phyloP scores from a whole-genome alignment of 2,113 vertebrate genomes.

The Chlorocebus sabaeus region DNA sequence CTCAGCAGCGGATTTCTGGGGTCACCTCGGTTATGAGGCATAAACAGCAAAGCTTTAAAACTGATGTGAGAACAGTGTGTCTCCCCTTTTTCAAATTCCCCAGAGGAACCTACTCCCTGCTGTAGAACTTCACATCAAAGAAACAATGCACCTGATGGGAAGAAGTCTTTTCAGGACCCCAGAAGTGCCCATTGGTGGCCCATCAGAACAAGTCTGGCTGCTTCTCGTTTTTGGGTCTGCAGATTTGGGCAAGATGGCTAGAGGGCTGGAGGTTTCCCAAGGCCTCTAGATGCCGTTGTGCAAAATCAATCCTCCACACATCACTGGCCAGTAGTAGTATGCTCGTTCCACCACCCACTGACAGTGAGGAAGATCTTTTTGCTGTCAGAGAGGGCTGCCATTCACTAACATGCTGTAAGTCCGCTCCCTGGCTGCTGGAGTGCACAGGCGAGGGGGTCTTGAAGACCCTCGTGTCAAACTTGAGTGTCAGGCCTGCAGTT shows the following conservation, averaged over 20 bases:
- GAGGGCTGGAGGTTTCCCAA: constrained; percentile 80
- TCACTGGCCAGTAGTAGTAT: constrained; percentile 81
- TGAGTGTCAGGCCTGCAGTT: not conserved
- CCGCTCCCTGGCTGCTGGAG: constrained; percentile 70
- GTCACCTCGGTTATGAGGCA: not conserved
- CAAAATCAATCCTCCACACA: constrained; percentile 77
- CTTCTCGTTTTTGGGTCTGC: constrained; percentile 59
- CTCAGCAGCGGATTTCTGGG: not conserved
- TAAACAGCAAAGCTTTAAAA: not conserved
- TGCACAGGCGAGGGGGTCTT: constrained; percentile 79
- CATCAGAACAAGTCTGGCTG: not conserved
- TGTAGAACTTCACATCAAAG: not conserved
- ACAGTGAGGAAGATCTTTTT: constrained; percentile 78
- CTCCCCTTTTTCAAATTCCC: not conserved
- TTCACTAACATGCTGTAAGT: constrained; percentile 81
- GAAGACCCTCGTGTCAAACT: constrained; percentile 74
- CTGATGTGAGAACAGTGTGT: not conserved
- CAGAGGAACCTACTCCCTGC: not conserved
- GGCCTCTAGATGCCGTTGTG: constrained; percentile 79
- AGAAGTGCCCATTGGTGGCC: not conserved
- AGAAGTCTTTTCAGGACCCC: not conserved
- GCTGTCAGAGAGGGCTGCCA: constrained; percentile 81
- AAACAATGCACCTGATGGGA: not conserved
- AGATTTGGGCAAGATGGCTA: constrained; percentile 80
- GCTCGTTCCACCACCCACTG: constrained; percentile 78